Evolutionary conservation across 1,140 invertebrate genomes (phyloP), one percentile per base, ranked within the genome.

Genomic region (Leptopilina boulardi): DNA sequence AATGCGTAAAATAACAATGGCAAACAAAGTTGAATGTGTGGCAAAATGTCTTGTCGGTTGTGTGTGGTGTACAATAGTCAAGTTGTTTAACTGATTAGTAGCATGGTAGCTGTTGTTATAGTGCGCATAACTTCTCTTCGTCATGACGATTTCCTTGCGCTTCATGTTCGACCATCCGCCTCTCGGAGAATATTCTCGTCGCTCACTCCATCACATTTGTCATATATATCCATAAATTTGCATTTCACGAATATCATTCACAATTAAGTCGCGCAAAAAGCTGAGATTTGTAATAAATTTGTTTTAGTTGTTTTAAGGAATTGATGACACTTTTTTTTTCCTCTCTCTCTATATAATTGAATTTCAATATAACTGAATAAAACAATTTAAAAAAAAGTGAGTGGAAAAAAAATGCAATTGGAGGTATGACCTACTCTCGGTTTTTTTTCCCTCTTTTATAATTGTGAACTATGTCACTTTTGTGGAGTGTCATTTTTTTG

Each of bases 11-110:
- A 66, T 78, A 77, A 85, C 83, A 83, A 84, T 84, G 82, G 82
- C 73, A n/a, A 77, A 80, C 80, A 80, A 84, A 78, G 79, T 82
- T 75, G 83, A 84, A 74, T 81, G 23, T 6, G 79, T 85, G 83
- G 82, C 77, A 77, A 82, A 79, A 79, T 76, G 77, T 34, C 26
- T 66, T 30, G 56, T 66, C 23, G 59, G n/a, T n/a, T n/a, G n/a
- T n/a, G 26, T 26, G 11, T 3, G 42, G 66, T 73, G 66, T 73
- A 83, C 81, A 84, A 84, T 85, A 75, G 79, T 76, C 70, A 84
- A 80, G 82, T 84, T 78, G 78, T 10, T 30, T 13, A 66, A 30
- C 56, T 66, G 56, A 66, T 66, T 26, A 30, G 56, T 66, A 66
- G 19, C n/a, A 51, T 15, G 2, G 47, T 51, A 51, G 47, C 13